A percentile compares a stretch with the other conserved stretches of the same genome.
Evolutionary conservation across 2,113 vertebrate species (phyloP).

Genomic region (Laterallus jamaicensis): DNA sequence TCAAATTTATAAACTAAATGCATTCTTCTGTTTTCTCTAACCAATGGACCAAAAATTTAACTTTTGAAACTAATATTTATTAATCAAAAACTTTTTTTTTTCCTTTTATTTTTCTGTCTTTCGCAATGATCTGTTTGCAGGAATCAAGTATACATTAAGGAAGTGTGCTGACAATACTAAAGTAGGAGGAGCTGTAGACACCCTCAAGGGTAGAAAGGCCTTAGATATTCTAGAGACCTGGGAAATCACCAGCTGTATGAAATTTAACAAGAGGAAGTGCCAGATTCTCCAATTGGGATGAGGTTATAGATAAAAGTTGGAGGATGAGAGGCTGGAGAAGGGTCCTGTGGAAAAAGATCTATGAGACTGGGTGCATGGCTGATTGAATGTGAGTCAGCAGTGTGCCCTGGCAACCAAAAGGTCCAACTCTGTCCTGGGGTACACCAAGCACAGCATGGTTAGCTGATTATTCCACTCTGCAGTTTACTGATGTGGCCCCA

Average conservation of each 20-base stretch:
- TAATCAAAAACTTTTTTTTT: neutral
- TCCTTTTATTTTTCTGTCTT: neutral
- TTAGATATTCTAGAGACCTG: neutral
- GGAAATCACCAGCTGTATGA: neutral
- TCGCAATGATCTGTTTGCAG: neutral
- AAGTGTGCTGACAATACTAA: neutral
- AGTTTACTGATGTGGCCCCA: neutral
- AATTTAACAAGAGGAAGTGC: neutral
- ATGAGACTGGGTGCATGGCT: neutral
- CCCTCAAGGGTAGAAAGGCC: neutral
- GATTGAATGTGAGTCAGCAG: neutral
- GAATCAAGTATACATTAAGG: accelerated
- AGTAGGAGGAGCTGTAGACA: neutral
- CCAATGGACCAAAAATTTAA: neutral
- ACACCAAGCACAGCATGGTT: no score
- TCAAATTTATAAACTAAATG: neutral
- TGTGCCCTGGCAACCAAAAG: neutral
- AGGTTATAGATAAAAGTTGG: accelerated
- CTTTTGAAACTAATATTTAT: neutral
- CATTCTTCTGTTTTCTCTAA: neutral
- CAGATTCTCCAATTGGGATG: neutral
- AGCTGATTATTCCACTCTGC: neutral
- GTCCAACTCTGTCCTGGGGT: accelerated
- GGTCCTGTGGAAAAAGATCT: neutral
- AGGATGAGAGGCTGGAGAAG: neutral